A percentile compares a stretch with the other conserved stretches of the same genome.
phyloP scores from a whole-genome alignment of 1,140 invertebrate genomes.

The Pachyrhynchus sulphureomaculatus region DNA sequence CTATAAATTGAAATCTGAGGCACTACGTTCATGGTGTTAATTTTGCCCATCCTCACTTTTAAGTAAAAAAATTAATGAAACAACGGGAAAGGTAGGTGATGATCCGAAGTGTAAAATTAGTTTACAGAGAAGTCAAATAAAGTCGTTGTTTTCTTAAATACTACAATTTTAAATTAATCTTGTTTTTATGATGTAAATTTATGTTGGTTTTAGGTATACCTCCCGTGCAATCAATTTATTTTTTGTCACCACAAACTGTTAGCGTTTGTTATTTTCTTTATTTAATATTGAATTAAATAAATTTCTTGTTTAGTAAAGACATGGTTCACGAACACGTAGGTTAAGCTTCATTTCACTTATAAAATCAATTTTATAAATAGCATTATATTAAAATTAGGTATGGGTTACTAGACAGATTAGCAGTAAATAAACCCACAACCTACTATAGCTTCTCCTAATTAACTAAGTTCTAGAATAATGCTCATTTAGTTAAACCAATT shows the following conservation, averaged over 20 bases:
- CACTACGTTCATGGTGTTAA: too few species aligned
- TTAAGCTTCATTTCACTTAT: constrained; percentile 39
- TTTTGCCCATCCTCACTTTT: too few species aligned
- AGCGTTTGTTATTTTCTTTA: constrained; percentile 28
- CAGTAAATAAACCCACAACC: neutral
- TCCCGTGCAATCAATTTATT: constrained; percentile 34
- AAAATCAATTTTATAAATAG: constrained; percentile 40
- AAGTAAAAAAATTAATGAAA: constrained; percentile 7
- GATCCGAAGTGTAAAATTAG: constrained; percentile 22
- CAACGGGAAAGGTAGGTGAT: constrained; percentile 16
- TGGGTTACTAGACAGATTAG: constrained; percentile 31
- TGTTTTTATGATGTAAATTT: constrained; percentile 31
- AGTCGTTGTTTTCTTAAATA: constrained; percentile 36
- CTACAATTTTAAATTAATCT: constrained; percentile 29
- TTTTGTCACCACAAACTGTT: constrained; percentile 30
- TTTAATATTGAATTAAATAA: constrained; percentile 34
- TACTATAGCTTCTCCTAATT: neutral
- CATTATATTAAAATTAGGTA: constrained; percentile 37
- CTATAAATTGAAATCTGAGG: too few species aligned
- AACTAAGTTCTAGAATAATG: too few species aligned
- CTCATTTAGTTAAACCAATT: too few species aligned
- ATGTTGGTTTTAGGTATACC: constrained; percentile 31
- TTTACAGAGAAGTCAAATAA: constrained; percentile 16
- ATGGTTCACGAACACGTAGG: constrained; percentile 31
- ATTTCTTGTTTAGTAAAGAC: constrained; percentile 31